Base-by-base conservation (phyloP, 2,113 vertebrate genomes). In the Eidolon helvum region DNA sequence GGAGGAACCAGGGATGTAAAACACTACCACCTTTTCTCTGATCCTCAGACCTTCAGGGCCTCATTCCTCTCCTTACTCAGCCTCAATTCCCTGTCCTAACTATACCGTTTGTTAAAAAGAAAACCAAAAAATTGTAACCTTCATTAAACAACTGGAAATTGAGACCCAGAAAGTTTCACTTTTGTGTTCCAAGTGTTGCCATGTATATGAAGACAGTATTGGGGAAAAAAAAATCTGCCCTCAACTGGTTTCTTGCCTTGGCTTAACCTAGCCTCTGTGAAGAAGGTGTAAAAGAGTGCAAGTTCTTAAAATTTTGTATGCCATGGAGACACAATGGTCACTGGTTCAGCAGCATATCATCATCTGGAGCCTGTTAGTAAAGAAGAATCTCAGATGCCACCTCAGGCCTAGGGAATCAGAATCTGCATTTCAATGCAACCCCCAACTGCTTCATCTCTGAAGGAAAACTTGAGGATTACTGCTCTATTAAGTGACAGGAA, bases 1-100 rank as follows among this genome's bases (percentile, higher is more conserved):
- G 3, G 21, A 59, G 6, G n/a, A 14, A n/a, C 1, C 7, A 4
- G 11, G 11, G 5, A 66, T 2, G 3, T 7, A n/a, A 7, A 45
- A 5, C 16, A 71, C 63, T 79, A 33, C 0, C 11, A 50, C 19
- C 30, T 55, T 35, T 65, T 10, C 59, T 88, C 45, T 57, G 18
- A 21, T 30, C 4, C 35, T 45, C 21, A 30, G 19, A 11, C 8
- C 12, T 71, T 57, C 8, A n/a, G 5, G 15, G 68, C 2, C 30
- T 66, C 21, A 59, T 15, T 85, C 24, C 24, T 16, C 30, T 80
- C 30, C 63, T 61, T 53, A 22, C 10, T 5, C n/a, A 55, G 35
- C 1, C 22, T 77, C 24, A 24, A 11, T 74, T 80, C 74, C 5
- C 6, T 26, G 48, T 9, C 12, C 16, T 21, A 57, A 68, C 7